Percentiles rank a stretch among this genome's conserved stretches.
phyloP scores from a whole-genome alignment of 2,888 invertebrate species.

The Erynnis tages region DNA sequence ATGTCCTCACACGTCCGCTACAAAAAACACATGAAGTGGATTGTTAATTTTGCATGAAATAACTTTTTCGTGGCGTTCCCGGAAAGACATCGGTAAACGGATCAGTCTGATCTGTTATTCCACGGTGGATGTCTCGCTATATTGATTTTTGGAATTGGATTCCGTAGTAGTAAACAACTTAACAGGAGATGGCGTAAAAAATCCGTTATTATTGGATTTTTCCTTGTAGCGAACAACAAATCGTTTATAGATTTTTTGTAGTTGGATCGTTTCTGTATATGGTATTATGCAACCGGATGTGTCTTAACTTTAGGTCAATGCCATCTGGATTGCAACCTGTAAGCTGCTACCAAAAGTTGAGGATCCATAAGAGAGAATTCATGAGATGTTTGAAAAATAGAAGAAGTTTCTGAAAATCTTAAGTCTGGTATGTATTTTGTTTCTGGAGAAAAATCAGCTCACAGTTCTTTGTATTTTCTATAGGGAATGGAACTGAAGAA shows the following conservation, averaged over 20 bases:
- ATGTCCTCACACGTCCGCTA: slow-evolving; percentile 31
- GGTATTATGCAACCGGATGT: not conserved
- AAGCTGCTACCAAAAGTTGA: no score
- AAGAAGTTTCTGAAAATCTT: no score
- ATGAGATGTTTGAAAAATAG: no score
- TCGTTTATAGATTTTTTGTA: slow-evolving; percentile 4
- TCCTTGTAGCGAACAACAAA: not conserved
- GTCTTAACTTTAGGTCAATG: no score
- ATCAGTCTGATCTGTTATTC: slow-evolving; percentile 9
- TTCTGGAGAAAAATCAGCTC: no score
- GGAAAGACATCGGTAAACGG: slow-evolving; percentile 14
- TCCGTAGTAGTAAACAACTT: slow-evolving; percentile 20
- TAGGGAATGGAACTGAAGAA: no score
- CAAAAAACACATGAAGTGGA: slow-evolving; percentile 26
- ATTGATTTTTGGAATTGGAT: slow-evolving; percentile 25
- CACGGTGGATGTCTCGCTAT: slow-evolving; percentile 21
- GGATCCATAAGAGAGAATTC: no score
- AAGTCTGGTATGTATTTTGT: no score
- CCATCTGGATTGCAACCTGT: no score
- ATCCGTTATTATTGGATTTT: slow-evolving; percentile 23
- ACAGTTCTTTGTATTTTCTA: no score
- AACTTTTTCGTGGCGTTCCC: slow-evolving; percentile 21
- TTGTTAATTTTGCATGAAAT: slow-evolving; percentile 40
- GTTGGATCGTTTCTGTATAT: slow-evolving; percentile 2
- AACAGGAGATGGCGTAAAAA: slow-evolving; percentile 24